Evolutionary conservation across 2,113 vertebrate species (phyloP).

Genomic region (Dolichotis patagonum): DNA sequence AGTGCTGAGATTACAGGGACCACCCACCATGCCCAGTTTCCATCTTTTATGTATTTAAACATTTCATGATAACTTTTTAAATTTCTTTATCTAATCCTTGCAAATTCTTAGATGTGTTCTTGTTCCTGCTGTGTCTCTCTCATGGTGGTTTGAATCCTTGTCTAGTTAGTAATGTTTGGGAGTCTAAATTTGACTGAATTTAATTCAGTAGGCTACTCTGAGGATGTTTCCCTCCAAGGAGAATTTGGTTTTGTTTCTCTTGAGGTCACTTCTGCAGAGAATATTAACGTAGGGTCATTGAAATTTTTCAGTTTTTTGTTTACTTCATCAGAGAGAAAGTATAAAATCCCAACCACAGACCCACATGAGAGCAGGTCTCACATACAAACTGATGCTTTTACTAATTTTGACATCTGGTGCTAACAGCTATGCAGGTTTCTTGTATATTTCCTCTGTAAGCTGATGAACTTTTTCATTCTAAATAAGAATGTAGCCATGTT

Average conservation of each 20-base stretch:
- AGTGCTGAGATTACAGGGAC: no score
- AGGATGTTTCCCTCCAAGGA: neutral
- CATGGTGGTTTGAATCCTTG: neutral
- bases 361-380: neutral
- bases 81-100: slow-evolving; percentile 3
- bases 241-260: slow-evolving; percentile 18
- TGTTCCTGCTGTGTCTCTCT: neutral
- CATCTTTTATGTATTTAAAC: slow-evolving; percentile 49
- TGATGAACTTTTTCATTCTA: neutral
- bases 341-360: neutral
- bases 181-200: slow-evolving; percentile 38
- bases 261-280: neutral
- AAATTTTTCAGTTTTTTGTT: neutral
- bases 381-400: neutral
- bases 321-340: neutral
- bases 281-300: neutral
- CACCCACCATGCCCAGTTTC: neutral
- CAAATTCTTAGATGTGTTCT: neutral
- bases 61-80: slow-evolving; percentile 14
- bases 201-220: neutral
- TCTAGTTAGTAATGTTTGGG: neutral
- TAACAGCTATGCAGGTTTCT: neutral
- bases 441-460: neutral
- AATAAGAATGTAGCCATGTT: neutral
- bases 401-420: slow-evolving; percentile 17